A percentile compares a stretch with the other conserved stretches of the same genome.
Conservation (phyloP, 2,888 invertebrate species). For the Selenia dentaria region DNA sequence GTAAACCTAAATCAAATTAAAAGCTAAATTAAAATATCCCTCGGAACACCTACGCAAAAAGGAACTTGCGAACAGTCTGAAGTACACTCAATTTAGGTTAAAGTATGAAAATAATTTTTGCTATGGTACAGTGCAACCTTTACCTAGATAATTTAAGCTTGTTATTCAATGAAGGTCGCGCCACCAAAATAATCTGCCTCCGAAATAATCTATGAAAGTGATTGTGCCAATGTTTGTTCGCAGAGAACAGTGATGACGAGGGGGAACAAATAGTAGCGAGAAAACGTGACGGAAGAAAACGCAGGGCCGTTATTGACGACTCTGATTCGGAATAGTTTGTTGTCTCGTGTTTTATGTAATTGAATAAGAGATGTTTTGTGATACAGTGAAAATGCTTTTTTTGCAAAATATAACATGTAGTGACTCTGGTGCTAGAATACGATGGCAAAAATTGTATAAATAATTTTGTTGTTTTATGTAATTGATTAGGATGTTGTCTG, state of each 20-base stretch:
- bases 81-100: neutral
- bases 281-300: constrained; percentile 60
- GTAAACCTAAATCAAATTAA: neutral
- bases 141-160: constrained; percentile 10
- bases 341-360: constrained; percentile 9
- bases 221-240: constrained; percentile 34
- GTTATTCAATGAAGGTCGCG: constrained; percentile 13
- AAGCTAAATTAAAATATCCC: neutral
- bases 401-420: too few relatives aligned
- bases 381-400: too few relatives aligned
- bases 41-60: neutral
- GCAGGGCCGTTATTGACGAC: constrained; percentile 68
- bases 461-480: too few relatives aligned
- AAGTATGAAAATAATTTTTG: constrained; percentile 4
- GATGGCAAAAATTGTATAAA: too few relatives aligned
- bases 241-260: constrained; percentile 65
- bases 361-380: neutral
- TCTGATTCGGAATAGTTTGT: constrained; percentile 55
- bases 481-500: too few relatives aligned
- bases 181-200: constrained; percentile 11
- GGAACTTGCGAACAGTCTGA: neutral
- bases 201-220: constrained; percentile 28
- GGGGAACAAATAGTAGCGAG: constrained; percentile 53
- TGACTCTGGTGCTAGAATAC: too few relatives aligned
- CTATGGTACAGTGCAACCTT: neutral